Evolutionary conservation across 2,797 vertebrate species (phyloP), one percentile per base, ranked within the genome.

Genomic region (Gambelia wislizenii): DNA sequence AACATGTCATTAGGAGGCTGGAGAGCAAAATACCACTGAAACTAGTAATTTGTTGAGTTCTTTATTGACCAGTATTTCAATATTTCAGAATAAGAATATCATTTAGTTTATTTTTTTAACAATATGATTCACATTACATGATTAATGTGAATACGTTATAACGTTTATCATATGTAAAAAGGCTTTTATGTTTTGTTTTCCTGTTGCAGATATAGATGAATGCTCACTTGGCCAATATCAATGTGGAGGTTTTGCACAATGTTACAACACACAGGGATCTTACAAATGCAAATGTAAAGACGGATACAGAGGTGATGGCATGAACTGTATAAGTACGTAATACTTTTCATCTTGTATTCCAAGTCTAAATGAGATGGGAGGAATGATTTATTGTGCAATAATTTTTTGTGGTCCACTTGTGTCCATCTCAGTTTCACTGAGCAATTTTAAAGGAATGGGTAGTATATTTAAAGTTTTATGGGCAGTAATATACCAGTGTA

Each of bases 251-350:
- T 98, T 97, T 83, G 98, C 99, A 82, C 97, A 95, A 89, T 99
- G 99, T 96, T 98, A 98, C 97, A 99, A 99, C 93, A 97, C 97
- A n/a, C 98, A 97, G 0, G 99, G 99, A 90, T 99, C 98, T 56
- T 99, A 99, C 97, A 98, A 97, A 95, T 99, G 99, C 97, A 99
- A 98, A 96, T 99, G 99, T 94, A 98, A 96, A 95, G 98, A 98
- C 0, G 98, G 98, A 49, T 99, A 98, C 96, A 96, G 98, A 94
- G 98, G 98, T 64, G 97, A 97, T 12, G 98, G 98, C 93, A 98
- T 97, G 36, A 97, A 96, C 93, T 99, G 99, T 95, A 98, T 97
- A 96, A 94, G 99, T 99, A 97, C 95, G 99, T 97, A 94, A 39
- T 4, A 7, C 39, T 85, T 78, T 76, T 39, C 1, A 4, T 88